phyloP scores from a whole-genome alignment of 2,888 invertebrate species.

The Leucophora obtusa region DNA sequence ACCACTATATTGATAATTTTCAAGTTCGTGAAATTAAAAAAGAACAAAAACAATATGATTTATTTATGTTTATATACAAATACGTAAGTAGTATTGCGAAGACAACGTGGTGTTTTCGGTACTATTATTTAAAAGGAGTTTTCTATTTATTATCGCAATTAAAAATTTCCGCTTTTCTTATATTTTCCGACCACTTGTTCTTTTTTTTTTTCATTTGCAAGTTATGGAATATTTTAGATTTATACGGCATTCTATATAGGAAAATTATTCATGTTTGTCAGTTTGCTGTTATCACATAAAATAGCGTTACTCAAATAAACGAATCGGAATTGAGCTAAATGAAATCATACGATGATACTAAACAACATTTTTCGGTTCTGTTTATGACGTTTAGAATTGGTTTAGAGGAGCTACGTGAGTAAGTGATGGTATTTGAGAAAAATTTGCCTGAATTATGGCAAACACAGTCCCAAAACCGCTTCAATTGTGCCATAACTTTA shows the following conservation, averaged over 20 bases:
- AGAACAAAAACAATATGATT: neutral
- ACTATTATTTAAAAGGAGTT: neutral
- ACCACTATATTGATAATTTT: neutral
- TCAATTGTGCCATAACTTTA: too few species aligned
- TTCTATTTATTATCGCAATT: neutral
- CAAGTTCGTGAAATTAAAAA: neutral
- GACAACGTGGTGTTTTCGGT: conserved; percentile 17
- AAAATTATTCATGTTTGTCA: conserved; percentile 14
- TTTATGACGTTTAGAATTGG: neutral
- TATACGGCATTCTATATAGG: neutral
- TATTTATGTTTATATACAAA: neutral
- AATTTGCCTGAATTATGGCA: too few species aligned
- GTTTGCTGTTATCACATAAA: conserved; percentile 54
- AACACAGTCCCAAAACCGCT: too few species aligned
- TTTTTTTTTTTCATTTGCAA: neutral
- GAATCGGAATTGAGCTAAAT: conserved; percentile 64
- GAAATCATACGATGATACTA: conserved; percentile 71
- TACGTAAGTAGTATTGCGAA: neutral
- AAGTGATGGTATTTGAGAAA: too few species aligned
- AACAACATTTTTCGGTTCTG: conserved; percentile 23
- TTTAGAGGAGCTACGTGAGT: neutral
- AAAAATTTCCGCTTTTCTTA: neutral
- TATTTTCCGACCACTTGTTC: neutral
- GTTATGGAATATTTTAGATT: neutral
- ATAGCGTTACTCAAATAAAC: conserved; percentile 66